Percentiles rank a stretch among this genome's conserved stretches.
Conservation (phyloP, 2,113 vertebrate genomes). For the Perca flavescens region DNA sequence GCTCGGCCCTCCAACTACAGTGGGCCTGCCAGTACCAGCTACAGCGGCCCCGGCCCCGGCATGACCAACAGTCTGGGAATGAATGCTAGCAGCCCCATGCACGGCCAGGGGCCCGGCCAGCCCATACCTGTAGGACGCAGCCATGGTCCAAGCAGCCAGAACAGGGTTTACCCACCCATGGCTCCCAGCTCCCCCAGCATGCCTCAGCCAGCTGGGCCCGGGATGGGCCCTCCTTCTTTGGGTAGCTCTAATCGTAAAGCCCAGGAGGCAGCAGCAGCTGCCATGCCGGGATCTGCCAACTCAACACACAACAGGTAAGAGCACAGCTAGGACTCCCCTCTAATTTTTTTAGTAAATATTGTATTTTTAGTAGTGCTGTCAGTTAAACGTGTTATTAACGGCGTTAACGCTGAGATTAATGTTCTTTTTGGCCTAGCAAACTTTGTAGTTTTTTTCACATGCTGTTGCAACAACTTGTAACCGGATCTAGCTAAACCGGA, state of each 20-base stretch:
- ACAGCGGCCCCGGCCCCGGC: slow-evolving; percentile 89
- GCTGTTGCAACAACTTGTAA: no score
- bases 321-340: background rate
- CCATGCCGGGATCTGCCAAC: slow-evolving; percentile 90
- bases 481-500: no score
- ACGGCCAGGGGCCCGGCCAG: slow-evolving; percentile 94
- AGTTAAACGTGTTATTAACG: no score
- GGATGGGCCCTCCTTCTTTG: slow-evolving; percentile 95
- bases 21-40: slow-evolving; percentile 89
- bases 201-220: slow-evolving; percentile 92
- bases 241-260: slow-evolving; percentile 91
- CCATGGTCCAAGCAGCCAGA: slow-evolving; percentile 88
- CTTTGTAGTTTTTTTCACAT: no score
- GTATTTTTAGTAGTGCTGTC: background rate
- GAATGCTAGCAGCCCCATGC: slow-evolving; percentile 96
- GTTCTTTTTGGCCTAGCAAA: no score
- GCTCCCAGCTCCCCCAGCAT: slow-evolving; percentile 95
- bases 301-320: slow-evolving; percentile 92
- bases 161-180: slow-evolving; percentile 90
- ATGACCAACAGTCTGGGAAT: slow-evolving; percentile 90
- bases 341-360: background rate
- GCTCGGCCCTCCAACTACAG: slow-evolving; percentile 91
- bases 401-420: no score
- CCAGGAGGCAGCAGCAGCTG: slow-evolving; percentile 88
- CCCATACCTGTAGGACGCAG: slow-evolving; percentile 90